Percentiles rank a stretch among this genome's conserved stretches.
phyloP scores from a whole-genome alignment of 2,113 vertebrate genomes.

The Macquaria ambigua region DNA sequence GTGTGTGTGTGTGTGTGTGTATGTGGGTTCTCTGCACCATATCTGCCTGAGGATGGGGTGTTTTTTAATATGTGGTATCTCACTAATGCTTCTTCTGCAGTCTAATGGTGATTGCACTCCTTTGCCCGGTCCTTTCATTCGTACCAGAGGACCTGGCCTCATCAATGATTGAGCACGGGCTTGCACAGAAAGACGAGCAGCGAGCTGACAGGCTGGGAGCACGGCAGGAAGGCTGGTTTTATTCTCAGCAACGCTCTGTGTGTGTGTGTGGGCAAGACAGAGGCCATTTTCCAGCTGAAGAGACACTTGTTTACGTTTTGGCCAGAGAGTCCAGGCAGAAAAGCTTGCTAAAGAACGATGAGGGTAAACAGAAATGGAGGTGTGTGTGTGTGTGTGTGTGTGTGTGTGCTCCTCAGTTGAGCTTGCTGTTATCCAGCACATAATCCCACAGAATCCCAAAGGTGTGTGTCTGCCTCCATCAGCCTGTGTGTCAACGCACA shows the following conservation, averaged over 20 bases:
- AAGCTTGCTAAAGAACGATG: conserved; percentile 39
- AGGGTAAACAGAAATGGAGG: conserved; percentile 47
- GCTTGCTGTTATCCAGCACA: conserved; percentile 7
- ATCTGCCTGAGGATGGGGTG: conserved; percentile 25
- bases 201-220: conserved; percentile 45
- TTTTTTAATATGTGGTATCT: conserved; percentile 55
- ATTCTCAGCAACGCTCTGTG: conserved; percentile 33
- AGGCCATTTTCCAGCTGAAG: conserved; percentile 70
- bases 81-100: conserved; percentile 48
- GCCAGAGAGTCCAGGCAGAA: conserved; percentile 41
- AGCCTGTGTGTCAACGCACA: conserved; percentile 31
- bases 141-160: conserved; percentile 66
- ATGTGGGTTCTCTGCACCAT: conserved; percentile 16
- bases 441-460: conserved; percentile 27
- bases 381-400: not conserved
- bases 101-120: conserved; percentile 65
- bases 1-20: conserved; percentile 12
- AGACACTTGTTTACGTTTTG: conserved; percentile 61
- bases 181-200: conserved; percentile 58
- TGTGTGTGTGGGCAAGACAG: conserved; percentile 29
- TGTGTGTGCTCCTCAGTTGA: conserved; percentile 6
- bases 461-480: conserved; percentile 39
- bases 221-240: conserved; percentile 45
- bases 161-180: conserved; percentile 73
- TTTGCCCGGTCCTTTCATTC: conserved; percentile 59